phyloP scores from a whole-genome alignment of 37 sponge, comb jelly and placozoan genomes.

The Bolinopsis microptera region DNA sequence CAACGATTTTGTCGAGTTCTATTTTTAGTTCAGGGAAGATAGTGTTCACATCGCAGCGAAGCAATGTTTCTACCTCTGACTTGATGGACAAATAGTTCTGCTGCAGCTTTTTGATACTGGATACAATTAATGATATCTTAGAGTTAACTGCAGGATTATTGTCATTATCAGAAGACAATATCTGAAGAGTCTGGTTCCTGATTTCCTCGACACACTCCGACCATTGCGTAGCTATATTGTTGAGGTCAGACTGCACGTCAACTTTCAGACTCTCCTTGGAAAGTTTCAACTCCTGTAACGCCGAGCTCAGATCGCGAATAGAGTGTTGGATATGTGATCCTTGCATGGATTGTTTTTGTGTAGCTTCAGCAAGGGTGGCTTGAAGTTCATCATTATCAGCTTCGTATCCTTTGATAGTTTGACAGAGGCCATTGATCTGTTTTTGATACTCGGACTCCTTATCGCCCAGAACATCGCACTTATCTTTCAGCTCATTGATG shows the following conservation, averaged over 20 bases:
- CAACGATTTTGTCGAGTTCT: background rate
- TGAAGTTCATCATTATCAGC: background rate
- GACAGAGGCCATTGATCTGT: background rate
- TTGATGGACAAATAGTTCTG: background rate
- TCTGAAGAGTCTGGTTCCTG: background rate
- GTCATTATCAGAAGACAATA: background rate
- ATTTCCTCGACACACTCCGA: background rate
- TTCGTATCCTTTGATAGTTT: background rate
- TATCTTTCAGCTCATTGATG: constrained; percentile 38
- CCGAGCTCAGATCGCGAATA: background rate
- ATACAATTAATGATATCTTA: background rate
- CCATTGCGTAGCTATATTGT: background rate
- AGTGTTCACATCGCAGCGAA: background rate
- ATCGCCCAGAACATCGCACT: background rate
- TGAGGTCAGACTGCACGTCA: background rate
- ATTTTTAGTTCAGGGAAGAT: background rate
- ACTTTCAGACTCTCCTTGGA: background rate
- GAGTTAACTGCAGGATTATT: background rate
- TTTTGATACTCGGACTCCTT: background rate
- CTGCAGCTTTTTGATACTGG: background rate
- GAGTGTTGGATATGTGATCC: background rate
- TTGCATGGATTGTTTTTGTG: background rate
- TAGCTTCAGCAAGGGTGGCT: background rate
- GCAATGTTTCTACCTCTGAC: background rate
- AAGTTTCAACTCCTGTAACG: background rate